Evolutionary conservation across 2,797 vertebrate genomes (phyloP), one percentile per base, ranked within the genome.

Genomic region (Acanthurus lineatus): DNA sequence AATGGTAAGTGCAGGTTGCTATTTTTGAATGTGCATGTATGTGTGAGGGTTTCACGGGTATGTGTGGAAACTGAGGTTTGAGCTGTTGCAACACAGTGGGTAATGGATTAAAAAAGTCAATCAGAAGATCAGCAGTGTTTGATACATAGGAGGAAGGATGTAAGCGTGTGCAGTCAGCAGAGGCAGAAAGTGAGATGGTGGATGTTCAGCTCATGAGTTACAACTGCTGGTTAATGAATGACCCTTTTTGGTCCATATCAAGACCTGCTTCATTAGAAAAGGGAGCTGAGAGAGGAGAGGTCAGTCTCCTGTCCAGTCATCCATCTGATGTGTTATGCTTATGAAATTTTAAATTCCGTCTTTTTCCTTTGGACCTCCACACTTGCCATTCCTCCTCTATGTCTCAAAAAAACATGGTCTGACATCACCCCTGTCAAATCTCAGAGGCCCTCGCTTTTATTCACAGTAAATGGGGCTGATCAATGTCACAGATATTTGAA

Each of bases 1-100:
- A 0, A 95, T 96, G 96, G 98, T 99, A 91, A 88, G 94, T 44
- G 5, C 4, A 15, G 4, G 68, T 48, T 2, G 16, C 11, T 7
- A 0, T 67, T 79, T 75, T 35, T 48, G 9, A 42, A 28, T 35
- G 19, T 74, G 9, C 19, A 9, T 53, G 38, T 52, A 12, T 81
- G 20, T 73, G 25, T 35, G 12, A 7, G 9, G 16, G 7, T 9
- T n/a, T 12, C 2, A 4, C 22, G 28, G 15, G 53, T 38, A 6
- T 28, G 28, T 54, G 28, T 51, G 16, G 28, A 44, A 51, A 48
- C n/a, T 38, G 5, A 44, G 47, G 57, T 14, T 32, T 71, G 11
- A 20, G 44, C 17, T 38, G 16, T 32, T 32, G 5, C 5, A n/a
- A 32, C 28, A 20, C 19, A 52, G 25, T 40, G 38, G n/a, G 9